Conservation (phyloP, 2,113 vertebrate genomes). For the Verasper variegatus region DNA sequence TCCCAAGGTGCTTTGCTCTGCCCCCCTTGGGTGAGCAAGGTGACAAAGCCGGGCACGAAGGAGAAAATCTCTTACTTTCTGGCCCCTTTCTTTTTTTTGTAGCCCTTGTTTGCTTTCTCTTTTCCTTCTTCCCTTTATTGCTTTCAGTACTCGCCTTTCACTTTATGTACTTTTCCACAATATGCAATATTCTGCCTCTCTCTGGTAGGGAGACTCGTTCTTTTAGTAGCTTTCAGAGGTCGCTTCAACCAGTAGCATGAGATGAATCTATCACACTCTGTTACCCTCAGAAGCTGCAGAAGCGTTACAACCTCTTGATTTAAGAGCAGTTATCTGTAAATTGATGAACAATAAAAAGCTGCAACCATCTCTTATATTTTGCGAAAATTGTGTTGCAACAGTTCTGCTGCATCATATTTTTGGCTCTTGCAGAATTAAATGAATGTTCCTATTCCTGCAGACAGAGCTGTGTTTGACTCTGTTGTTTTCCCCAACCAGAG, state of each 20-base stretch:
- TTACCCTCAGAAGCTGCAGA: too few species aligned
- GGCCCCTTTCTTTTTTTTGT: conserved; percentile 23
- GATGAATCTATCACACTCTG: too few species aligned
- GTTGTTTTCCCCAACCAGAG: too few species aligned
- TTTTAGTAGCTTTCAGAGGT: too few species aligned
- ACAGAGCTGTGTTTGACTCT: not conserved
- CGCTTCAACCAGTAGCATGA: too few species aligned
- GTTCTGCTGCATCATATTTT: not conserved
- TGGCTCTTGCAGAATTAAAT: not conserved
- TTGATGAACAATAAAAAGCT: too few species aligned
- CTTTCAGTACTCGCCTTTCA: conserved; percentile 5
- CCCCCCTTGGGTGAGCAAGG: conserved; percentile 84
- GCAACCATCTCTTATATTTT: too few species aligned
- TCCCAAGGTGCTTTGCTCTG: conserved; percentile 90
- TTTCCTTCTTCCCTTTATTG: conserved; percentile 10
- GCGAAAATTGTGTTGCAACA: too few species aligned
- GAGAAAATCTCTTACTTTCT: conserved; percentile 79
- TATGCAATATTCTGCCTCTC: not conserved
- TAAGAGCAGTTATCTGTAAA: too few species aligned
- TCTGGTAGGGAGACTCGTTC: too few species aligned
- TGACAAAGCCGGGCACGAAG: conserved; percentile 89
- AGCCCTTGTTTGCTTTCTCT: conserved; percentile 43
- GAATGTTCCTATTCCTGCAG: not conserved
- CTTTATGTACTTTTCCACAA: not conserved
- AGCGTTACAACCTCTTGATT: too few species aligned